A percentile compares a stretch with the other conserved stretches of the same genome.
Evolutionary conservation across 2,888 invertebrate genomes (phyloP).

Genomic region (Danaus chrysippus): DNA sequence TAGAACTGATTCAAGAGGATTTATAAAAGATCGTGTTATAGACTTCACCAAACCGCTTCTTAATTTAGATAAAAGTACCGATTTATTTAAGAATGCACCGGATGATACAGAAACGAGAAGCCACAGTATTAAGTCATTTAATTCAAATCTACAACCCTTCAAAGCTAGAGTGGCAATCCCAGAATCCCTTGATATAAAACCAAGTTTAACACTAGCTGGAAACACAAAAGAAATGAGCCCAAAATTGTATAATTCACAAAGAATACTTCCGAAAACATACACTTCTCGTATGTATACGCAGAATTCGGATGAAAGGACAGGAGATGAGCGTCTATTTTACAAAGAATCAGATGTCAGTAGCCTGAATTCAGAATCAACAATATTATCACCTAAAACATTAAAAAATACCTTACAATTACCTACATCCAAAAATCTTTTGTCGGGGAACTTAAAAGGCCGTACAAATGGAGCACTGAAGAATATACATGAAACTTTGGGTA

Average conservation of each 20-base stretch:
- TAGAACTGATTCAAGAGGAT: not conserved
- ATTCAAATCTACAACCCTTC: slow-evolving; percentile 40
- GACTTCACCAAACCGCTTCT: not conserved
- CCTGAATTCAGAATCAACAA: not conserved
- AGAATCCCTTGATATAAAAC: slow-evolving; percentile 44
- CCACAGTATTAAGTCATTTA: not conserved
- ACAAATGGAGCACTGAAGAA: slow-evolving; percentile 48
- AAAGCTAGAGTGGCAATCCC: slow-evolving; percentile 49
- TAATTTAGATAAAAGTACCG: not conserved
- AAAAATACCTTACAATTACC: slow-evolving; percentile 14
- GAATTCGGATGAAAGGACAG: slow-evolving; percentile 25
- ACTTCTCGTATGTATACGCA: slow-evolving; percentile 2
- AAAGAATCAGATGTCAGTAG: not conserved
- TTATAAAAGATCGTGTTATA: not conserved
- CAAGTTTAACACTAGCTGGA: slow-evolving; percentile 32
- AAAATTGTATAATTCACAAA: slow-evolving; percentile 35
- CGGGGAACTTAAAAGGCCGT: slow-evolving; percentile 43
- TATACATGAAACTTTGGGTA: slow-evolving; percentile 46
- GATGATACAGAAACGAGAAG: not conserved
- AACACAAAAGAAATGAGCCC: slow-evolving; percentile 37
- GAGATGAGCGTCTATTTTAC: not conserved
- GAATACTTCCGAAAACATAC: slow-evolving; percentile 30
- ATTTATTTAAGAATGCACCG: not conserved
- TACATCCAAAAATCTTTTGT: slow-evolving; percentile 31
- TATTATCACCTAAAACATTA: slow-evolving; percentile 2